Evolutionary conservation across 2,113 vertebrate species (phyloP), one percentile per base, ranked within the genome.

Genomic region (Mesoclemmys tuberculata): DNA sequence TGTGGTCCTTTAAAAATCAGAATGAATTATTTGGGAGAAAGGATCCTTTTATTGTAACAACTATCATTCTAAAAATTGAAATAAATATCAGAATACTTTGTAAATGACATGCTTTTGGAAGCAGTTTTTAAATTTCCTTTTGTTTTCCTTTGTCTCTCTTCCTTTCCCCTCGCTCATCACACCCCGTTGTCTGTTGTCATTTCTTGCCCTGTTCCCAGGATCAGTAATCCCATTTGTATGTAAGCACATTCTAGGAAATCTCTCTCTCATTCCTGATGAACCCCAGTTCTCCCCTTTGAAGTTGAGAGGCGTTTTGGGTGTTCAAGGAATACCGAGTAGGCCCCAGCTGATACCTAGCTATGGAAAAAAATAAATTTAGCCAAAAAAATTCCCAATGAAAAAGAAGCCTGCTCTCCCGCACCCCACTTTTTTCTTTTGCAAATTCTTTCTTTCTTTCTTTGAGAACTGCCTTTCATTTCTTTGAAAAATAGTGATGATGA

Each of bases 401-500:
- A 14, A 35, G 38, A 38, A 38, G 64, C 64, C n/a, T 71, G 64
- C 35, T 71, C 19, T 38, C 8, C 19, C n/a, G 19, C 19, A 3
- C 2, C 4, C 19, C 21, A 38, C 18, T 71, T 71, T 18, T 35
- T 68, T 68, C 49, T 49, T 68, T 68, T n/a, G 26, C 31, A 18
- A 16, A 3, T 68, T 49, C 49, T 49, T 68, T 84, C 84, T 93
- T 82, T 82, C 92, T n/a, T 80, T 55, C 56, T 61, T 77, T 74
- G 3, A 94, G 88, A 96, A 85, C 91, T 83, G 85, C 82, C 68
- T 95, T 96, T 95, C 95, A 96, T 95, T 96, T 80, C 88, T 87
- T 3, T 0, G 0, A 95, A 83, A 51, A 82, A 38, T 41, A 48
- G 64, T 68, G 64, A 64, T 35, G 21, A 91, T 49, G 91, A 92